Base-by-base conservation (phyloP, 1,140 invertebrate genomes). In the Nixonia krombeini region DNA sequence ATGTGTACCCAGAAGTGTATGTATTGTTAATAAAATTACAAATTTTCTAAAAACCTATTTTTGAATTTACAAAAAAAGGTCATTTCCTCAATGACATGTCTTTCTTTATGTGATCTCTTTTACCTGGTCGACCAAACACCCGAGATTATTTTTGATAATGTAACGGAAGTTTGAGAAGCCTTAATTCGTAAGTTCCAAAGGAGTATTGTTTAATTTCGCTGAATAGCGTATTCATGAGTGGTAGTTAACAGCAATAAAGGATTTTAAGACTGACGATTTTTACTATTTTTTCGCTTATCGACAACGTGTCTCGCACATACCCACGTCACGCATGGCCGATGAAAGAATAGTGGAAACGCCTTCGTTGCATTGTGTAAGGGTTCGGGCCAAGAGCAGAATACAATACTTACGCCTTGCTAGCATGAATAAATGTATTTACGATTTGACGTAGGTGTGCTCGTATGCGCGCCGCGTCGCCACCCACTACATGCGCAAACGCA, bases 341-440 rank as follows among this genome's bases (percentile, higher is more conserved):
- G 57, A 79, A 75, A 73, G 70, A 77, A 73, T 63, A 42, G 56
- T 70, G 50, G 67, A 69, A 69, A 70, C 76, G 74, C 78, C 78
- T 70, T 72, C 74, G 71, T 72, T 69, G 70, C 74, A 78, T 78
- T 80, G 74, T 78, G 64, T 73, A 67, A 45, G 50, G 16, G 55
- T 50, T 57, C 40, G 55, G 67, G 62, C 61, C 53, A 50, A 63
- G 67, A 72, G 55, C 63, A 68, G 73, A 80, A 76, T 72, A 78
- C 78, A 80, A 80, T 80, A 72, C 73, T 71, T 66, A 59, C 67
- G 72, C 72, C 71, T 69, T 63, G 70, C 41, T 75, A 67, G 66
- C 57, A 77, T 77, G 72, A 78, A 77, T 78, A 78, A 76, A 80
- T 80, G 72, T 76, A 80, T 78, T 78, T 68, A 53, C 53, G 62